Conservation (phyloP, 92 coral and sea anemone species). For the Heteractis magnifica region DNA sequence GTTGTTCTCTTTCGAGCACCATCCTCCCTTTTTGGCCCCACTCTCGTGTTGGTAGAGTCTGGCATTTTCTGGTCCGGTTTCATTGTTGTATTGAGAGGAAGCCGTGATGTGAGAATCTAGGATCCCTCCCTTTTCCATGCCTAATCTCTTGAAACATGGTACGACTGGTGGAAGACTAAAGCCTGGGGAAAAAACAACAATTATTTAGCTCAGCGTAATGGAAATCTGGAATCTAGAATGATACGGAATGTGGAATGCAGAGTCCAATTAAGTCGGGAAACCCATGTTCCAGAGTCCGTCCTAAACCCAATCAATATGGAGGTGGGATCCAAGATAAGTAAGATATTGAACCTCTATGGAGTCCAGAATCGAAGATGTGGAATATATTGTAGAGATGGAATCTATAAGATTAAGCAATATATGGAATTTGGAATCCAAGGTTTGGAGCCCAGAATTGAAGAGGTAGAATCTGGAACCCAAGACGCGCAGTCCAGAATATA, state of each 20-base stretch:
- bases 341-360: too few relatives aligned
- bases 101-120: conserved; percentile 19
- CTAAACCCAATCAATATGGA: too few relatives aligned
- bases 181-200: conserved; percentile 7
- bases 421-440: too few relatives aligned
- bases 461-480: too few relatives aligned
- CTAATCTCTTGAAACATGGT: conserved; percentile 23
- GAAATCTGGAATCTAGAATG: too few relatives aligned
- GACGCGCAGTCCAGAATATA: too few relatives aligned
- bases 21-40: conserved; percentile 9
- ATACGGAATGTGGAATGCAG: neutral
- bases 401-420: too few relatives aligned
- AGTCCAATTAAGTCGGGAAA: neutral
- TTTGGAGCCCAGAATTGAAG: too few relatives aligned
- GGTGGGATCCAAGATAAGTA: too few relatives aligned
- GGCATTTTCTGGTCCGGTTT: conserved; percentile 17
- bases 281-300: too few relatives aligned
- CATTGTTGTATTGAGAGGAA: conserved; percentile 17
- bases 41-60: conserved; percentile 17
- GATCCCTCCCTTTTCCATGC: conserved; percentile 23
- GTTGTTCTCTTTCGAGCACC: conserved; percentile 14
- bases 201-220: neutral
- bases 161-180: conserved; percentile 15
- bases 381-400: too few relatives aligned
- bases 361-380: too few relatives aligned